A percentile compares a stretch with the other conserved stretches of the same genome.
phyloP scores from a whole-genome alignment of 2,888 invertebrate species.

The Fragum whitleyi region DNA sequence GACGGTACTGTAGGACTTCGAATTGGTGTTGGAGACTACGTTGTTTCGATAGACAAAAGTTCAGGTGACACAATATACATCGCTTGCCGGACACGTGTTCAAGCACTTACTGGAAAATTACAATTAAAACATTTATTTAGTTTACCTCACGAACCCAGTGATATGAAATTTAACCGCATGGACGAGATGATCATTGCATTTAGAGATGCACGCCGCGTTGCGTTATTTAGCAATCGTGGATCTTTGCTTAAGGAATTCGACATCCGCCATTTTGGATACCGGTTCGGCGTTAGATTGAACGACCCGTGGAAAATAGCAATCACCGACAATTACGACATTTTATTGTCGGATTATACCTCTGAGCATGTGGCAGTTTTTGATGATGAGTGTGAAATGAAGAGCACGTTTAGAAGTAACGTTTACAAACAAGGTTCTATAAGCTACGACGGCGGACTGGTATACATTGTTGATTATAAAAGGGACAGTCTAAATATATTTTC shows the following conservation, averaged over 20 bases:
- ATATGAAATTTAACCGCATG: slow-evolving; percentile 45
- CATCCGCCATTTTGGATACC: slow-evolving; percentile 52
- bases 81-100: slow-evolving; percentile 48
- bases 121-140: slow-evolving; percentile 42
- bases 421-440: slow-evolving; percentile 46
- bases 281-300: slow-evolving; percentile 55
- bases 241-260: slow-evolving; percentile 54
- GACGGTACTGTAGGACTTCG: slow-evolving; percentile 50
- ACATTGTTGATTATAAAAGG: slow-evolving; percentile 53
- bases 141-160: slow-evolving; percentile 53
- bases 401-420: slow-evolving; percentile 50
- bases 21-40: slow-evolving; percentile 41
- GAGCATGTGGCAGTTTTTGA: slow-evolving; percentile 58
- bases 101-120: slow-evolving; percentile 41
- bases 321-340: slow-evolving; percentile 45
- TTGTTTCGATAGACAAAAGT: slow-evolving; percentile 44
- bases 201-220: slow-evolving; percentile 53
- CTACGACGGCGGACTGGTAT: slow-evolving; percentile 52
- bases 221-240: slow-evolving; percentile 52
- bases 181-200: slow-evolving; percentile 53
- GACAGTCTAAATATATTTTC: slow-evolving; percentile 56
- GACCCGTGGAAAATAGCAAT: slow-evolving; percentile 61
- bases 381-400: slow-evolving; percentile 50
- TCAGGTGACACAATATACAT: slow-evolving; percentile 46
- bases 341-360: slow-evolving; percentile 51